phyloP scores from a whole-genome alignment of 2,113 vertebrate genomes.

The Fulmarus glacialis region DNA sequence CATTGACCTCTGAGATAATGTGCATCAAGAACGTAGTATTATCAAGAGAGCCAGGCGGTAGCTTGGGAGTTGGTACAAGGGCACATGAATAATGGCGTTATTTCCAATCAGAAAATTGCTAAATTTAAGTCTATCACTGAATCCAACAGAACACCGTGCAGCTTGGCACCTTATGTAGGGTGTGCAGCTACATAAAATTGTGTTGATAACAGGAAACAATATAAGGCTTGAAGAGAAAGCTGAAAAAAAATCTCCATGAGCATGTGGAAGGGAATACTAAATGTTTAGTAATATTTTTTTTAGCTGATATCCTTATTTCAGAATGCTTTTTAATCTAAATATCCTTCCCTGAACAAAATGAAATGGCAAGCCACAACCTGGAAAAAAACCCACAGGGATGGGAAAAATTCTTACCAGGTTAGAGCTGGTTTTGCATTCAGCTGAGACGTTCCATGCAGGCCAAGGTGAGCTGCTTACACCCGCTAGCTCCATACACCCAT shows the following conservation, averaged over 20 bases:
- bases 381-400: neutral
- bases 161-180: neutral
- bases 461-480: neutral
- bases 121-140: slow-evolving; percentile 56
- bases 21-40: slow-evolving; percentile 18
- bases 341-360: neutral
- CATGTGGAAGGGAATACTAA: neutral
- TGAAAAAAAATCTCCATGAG: neutral
- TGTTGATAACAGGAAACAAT: neutral
- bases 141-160: neutral
- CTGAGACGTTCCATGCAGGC: neutral
- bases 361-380: neutral
- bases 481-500: neutral
- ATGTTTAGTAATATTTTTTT: neutral
- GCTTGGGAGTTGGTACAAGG: slow-evolving; percentile 62
- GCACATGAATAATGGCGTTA: slow-evolving; percentile 62
- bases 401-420: neutral
- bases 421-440: neutral
- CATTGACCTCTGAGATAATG: slow-evolving; percentile 62
- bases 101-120: slow-evolving; percentile 61
- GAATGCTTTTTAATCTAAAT: neutral
- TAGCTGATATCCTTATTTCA: neutral
- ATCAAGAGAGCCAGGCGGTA: slow-evolving; percentile 41
- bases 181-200: neutral
- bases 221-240: neutral